Evolutionary conservation across 1,140 invertebrate genomes (phyloP).

Genomic region (Nixonia krombeini): DNA sequence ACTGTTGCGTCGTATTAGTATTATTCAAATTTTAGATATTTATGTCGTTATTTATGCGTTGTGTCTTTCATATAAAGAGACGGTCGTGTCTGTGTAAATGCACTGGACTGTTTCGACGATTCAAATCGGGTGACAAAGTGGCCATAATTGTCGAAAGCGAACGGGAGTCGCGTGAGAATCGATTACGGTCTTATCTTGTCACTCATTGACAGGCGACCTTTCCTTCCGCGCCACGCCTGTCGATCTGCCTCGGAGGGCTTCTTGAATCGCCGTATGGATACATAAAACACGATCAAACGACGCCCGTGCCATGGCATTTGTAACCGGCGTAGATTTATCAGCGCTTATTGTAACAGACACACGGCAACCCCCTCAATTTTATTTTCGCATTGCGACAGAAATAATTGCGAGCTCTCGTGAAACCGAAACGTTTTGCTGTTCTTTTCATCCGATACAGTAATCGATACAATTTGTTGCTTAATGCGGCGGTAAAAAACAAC

Average conservation of each 20-base stretch:
- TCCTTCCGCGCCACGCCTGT: no score
- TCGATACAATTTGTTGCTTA: no score
- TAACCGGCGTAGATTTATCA: constrained; percentile 40
- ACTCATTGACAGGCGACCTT: constrained; percentile 15
- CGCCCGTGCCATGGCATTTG: no score
- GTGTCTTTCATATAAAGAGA: no score
- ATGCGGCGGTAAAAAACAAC: no score
- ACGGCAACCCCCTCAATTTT: constrained; percentile 38
- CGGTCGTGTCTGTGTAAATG: no score
- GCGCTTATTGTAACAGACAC: constrained; percentile 32
- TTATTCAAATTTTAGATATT: constrained; percentile 7
- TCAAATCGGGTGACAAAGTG: no score
- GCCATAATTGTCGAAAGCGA: background rate
- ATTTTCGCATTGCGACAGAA: constrained; percentile 48
- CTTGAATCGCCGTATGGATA: constrained; percentile 3
- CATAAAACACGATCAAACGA: constrained; percentile 33
- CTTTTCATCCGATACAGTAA: constrained; percentile 13
- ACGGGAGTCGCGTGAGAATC: constrained; percentile 5
- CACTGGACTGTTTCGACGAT: no score
- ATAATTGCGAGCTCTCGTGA: constrained; percentile 30
- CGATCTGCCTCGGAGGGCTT: constrained; percentile 22
- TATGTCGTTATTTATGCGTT: no score
- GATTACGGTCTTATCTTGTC: no score
- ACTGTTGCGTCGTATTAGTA: no score
- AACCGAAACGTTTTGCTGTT: constrained; percentile 35